A percentile compares a stretch with the other conserved stretches of the same genome.
phyloP scores from a whole-genome alignment of 2,113 vertebrate genomes.

The Chloropsis hardwickii region DNA sequence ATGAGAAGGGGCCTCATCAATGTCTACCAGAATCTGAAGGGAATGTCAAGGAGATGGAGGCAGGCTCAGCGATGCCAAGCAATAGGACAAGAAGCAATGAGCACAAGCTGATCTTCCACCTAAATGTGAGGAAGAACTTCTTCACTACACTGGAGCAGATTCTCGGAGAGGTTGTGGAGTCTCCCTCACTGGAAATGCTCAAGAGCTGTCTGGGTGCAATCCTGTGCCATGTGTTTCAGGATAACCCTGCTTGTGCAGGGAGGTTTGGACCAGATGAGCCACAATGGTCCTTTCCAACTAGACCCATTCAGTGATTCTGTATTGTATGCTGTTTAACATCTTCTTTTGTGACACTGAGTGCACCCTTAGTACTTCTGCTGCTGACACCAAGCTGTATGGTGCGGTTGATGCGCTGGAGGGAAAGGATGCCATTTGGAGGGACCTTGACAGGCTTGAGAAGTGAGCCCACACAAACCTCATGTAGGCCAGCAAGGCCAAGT shows the following conservation, averaged over 20 bases:
- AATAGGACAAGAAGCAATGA: accelerated
- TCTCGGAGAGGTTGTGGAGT: not conserved
- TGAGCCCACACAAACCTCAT: not conserved
- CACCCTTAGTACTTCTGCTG: not conserved
- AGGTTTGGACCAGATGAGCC: not conserved
- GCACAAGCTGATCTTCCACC: not conserved
- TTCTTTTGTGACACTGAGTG: not conserved
- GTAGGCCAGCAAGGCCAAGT: not conserved
- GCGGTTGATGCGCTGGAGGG: accelerated
- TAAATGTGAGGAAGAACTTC: not conserved
- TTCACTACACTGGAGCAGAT: not conserved
- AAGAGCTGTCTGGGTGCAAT: not conserved
- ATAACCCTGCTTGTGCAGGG: not conserved
- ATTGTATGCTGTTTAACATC: not conserved
- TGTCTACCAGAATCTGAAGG: not conserved
- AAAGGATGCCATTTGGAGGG: not conserved
- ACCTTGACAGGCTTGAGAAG: not conserved
- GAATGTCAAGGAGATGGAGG: not conserved
- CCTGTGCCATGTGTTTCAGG: not conserved
- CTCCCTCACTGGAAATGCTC: not conserved
- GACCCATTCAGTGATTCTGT: not conserved
- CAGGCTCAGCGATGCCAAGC: not conserved
- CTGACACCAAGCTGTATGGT: not conserved
- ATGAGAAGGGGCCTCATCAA: not conserved
- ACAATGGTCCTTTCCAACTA: not conserved